Evolutionary conservation across 2,888 invertebrate genomes (phyloP), one percentile per base, ranked within the genome.

Genomic region (Nymphalis c-album): DNA sequence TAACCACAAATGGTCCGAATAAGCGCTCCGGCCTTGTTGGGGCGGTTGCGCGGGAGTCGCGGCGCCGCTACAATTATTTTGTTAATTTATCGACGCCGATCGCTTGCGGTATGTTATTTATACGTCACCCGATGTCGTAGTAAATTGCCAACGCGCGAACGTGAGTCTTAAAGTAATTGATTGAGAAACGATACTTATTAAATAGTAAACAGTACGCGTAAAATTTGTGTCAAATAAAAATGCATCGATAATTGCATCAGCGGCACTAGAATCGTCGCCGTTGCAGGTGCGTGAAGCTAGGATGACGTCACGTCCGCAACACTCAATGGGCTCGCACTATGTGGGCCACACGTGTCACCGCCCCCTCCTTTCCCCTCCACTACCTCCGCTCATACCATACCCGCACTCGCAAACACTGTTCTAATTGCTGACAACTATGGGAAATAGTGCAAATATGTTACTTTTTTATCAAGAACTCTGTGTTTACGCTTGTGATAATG

Each of bases 361-460:
- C 74, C 79, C 76, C 78, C 74, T 77, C 68, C 72, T 69, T 68
- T 72, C 69, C 73, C 64, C 66, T 68, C 70, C 64, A 70, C 68
- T 68, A 26, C 71, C 70, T 61, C 71, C 60, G 70, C 61, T 64
- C 71, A 75, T 72, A 72, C 67, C 75, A 67, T 78, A 74, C 79
- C 77, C 82, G 77, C 82, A 82, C 80, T 79, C 78, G 81, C 83
- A 77, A 82, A 83, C 83, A 77, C 79, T 83, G 86, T 80, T 87
- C 86, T 89, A 90, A 90, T 90, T 88, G 86, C 88, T 85, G 85
- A 87, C 87, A 85, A 87, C 86, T 90, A 90, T 88, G 87, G 87
- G 88, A 90, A 91, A 88, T 85, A 87, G 83, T 84, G 82, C 87
- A 85, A 88, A 88, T 87, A 82, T 85, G 83, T 82, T 80, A 80